A percentile compares a stretch with the other conserved stretches of the same genome.
Conservation (phyloP, 2,113 vertebrate genomes). For the Erpornis zantholeuca region DNA sequence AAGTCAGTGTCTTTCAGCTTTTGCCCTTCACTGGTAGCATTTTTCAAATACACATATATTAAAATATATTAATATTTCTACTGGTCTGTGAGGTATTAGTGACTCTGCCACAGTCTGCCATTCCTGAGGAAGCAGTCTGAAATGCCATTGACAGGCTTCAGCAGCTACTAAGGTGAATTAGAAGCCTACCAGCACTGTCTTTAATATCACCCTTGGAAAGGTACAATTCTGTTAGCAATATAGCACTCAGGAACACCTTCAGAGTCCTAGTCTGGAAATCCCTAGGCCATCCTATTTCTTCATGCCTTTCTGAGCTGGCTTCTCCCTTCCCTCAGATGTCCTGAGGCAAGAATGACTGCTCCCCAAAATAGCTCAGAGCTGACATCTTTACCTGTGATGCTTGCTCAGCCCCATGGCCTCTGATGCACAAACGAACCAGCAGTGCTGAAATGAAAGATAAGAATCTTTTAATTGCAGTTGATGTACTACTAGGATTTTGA, state of each 20-base stretch:
- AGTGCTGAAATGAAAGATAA: background rate
- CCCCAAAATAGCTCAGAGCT: background rate
- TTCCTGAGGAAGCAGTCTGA: background rate
- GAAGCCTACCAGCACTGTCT: background rate
- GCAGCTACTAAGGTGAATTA: background rate
- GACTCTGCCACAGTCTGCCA: background rate
- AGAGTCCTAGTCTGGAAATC: background rate
- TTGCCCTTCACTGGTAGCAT: background rate
- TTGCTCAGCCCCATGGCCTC: background rate
- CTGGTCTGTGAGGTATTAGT: background rate
- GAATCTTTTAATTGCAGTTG: background rate
- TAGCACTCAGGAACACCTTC: background rate
- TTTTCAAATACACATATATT: background rate
- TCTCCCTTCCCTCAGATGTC: background rate
- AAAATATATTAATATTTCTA: slow-evolving; percentile 24
- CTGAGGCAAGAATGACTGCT: background rate
- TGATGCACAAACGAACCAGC: background rate
- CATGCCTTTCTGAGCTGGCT: background rate
- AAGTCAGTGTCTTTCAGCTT: background rate
- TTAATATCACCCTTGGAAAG: background rate
- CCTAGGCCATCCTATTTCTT: background rate
- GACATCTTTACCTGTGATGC: background rate
- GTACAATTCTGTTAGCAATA: background rate
- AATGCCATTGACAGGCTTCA: background rate
- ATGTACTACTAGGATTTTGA: background rate